These are phyloP conservation scores for Drosophila pseudoananassae DNA, from an alignment of 1,140 invertebrate species.

Conservation along the genomic window DNA sequence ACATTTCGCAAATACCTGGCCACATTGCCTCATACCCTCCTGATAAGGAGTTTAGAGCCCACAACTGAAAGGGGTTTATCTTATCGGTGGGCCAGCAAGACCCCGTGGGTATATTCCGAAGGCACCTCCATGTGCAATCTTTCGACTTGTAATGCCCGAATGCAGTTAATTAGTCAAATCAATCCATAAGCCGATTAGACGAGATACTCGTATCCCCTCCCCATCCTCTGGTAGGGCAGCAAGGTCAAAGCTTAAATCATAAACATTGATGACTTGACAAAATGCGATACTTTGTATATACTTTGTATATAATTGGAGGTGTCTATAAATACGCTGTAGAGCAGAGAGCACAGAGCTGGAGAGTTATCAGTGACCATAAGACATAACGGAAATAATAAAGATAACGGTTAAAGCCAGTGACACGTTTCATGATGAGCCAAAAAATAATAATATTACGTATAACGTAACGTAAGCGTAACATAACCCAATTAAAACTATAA, in stretches of 20 bases:
- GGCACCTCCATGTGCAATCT: conserved; percentile 22
- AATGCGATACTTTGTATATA: conserved; percentile 50
- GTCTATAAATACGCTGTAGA: neutral
- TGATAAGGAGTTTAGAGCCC: neutral
- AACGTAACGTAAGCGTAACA: conserved; percentile 9
- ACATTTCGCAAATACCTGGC: conserved; percentile 30
- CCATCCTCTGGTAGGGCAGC: too few species aligned
- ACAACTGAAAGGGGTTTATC: conserved; percentile 1
- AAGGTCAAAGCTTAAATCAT: conserved; percentile 73
- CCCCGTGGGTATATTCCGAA: neutral
- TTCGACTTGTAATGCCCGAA: conserved; percentile 10
- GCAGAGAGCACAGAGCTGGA: conserved; percentile 27
- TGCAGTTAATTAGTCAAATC: conserved; percentile 58
- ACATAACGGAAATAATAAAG: conserved; percentile 63
- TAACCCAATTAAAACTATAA: conserved; percentile 37
- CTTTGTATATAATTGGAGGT: conserved; percentile 43
- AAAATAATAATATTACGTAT: conserved; percentile 6
- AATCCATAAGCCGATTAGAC: conserved; percentile 55
- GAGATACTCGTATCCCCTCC: conserved; percentile 28
- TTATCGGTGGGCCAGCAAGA: neutral
- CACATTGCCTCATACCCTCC: conserved; percentile 29
- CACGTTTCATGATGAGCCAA: conserved; percentile 54
- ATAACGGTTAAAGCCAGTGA: conserved; percentile 50
- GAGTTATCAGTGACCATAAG: conserved; percentile 28
- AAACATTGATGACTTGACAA: conserved; percentile 79